phyloP scores from a whole-genome alignment of 2,888 invertebrate genomes.

The Drosophila mayaguana region DNA sequence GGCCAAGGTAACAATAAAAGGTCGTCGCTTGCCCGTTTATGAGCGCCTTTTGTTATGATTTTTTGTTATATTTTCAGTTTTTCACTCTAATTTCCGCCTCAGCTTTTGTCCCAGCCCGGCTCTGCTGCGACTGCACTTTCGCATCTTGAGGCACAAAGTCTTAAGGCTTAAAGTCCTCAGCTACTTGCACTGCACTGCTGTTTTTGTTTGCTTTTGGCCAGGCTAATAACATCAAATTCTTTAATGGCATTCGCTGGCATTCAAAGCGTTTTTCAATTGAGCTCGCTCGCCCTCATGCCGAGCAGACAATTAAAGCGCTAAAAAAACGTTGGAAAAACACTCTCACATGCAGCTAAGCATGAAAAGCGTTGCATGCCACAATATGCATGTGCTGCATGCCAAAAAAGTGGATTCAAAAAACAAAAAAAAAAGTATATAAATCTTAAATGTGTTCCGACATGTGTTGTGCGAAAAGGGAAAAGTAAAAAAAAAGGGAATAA shows the following conservation, averaged over 20 bases:
- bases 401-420: background rate
- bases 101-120: no score
- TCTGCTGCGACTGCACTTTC: conserved; percentile 23
- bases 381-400: conserved; percentile 13
- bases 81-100: conserved; percentile 32
- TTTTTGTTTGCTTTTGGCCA: background rate
- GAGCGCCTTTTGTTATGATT: conserved; percentile 6
- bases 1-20: conserved; percentile 50
- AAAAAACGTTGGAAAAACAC: conserved; percentile 14
- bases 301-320: conserved; percentile 59
- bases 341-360: conserved; percentile 64
- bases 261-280: conserved; percentile 66
- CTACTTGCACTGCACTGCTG: background rate
- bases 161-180: background rate
- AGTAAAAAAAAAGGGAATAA: background rate
- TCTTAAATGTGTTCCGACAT: conserved; percentile 73
- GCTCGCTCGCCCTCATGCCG: background rate
- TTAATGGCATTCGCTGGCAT: conserved; percentile 37
- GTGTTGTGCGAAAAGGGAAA: conserved; percentile 43
- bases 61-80: background rate
- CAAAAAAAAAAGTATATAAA: conserved; percentile 52
- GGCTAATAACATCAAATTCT: conserved; percentile 23
- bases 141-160: conserved; percentile 1
- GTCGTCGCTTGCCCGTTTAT: conserved; percentile 24
- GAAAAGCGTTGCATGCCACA: conserved; percentile 61